Base-by-base conservation (phyloP, 2,113 vertebrate species). In the Myrmecophaga tridactyla region DNA sequence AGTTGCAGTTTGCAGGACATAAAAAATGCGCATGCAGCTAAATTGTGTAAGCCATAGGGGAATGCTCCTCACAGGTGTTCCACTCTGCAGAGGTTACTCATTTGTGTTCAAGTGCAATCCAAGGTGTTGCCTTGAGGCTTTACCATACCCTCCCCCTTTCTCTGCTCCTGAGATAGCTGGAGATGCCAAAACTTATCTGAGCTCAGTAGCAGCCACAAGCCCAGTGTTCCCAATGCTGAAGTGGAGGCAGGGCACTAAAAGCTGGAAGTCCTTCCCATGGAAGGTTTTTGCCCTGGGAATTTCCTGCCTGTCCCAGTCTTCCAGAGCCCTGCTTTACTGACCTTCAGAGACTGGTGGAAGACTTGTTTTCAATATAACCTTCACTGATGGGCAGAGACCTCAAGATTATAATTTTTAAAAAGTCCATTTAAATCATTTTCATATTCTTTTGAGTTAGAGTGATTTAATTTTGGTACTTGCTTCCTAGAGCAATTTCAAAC, bases 1-100 rank as follows among this genome's bases (percentile, higher is more conserved):
- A 92, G 80, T 85, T 96, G 92, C 76, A 92, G 90, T 93, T 96
- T 90, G 83, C 92, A 96, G 94, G 92, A 86, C 94, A 92, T 90
- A 91, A 96, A 92, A 96, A 96, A 84, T 95, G 94, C 88, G 89
- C 90, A 95, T 67, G 51, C 85, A 95, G 94, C 85, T 96, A 85
- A 95, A 94, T 62, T 67, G 86, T 82, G 92, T 87, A 90, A 73
- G 51, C 93, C 82, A 39, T 60, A 46, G 85, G 84, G 84, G 72
- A 94, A 76, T 62, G 78, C 67, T 95, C 73, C 89, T 87, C 88
- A 92, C 88, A 94, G 92, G 96, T 97, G 94, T 43, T 95, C 60
- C 58, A 36, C 51, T 83, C 63, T 36, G 36, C 69, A 72, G 77
- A 92, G 94, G 39, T 96, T 96, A 76, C 51, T 94, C 51, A 88